phyloP scores from a whole-genome alignment of 2,113 vertebrate species.

The Eleginops maclovinus region DNA sequence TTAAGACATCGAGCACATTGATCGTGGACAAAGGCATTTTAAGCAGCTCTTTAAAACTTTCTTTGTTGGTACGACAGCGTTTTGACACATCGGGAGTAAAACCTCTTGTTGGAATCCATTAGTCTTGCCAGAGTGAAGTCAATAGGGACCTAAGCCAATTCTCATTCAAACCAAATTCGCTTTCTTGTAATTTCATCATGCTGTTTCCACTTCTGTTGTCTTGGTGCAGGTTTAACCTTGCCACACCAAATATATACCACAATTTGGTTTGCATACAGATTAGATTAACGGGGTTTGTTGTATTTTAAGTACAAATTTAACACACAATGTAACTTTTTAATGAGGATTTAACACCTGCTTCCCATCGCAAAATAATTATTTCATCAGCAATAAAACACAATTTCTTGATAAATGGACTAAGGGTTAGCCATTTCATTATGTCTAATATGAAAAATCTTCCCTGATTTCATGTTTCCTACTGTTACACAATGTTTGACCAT shows the following conservation, averaged over 20 bases:
- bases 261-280: constrained; percentile 41
- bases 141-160: constrained; percentile 34
- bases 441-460: no score
- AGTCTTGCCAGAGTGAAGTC: constrained; percentile 19
- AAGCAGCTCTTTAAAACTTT: constrained; percentile 22
- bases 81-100: constrained; percentile 27
- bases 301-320: not conserved
- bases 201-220: not conserved
- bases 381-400: not conserved
- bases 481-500: no score
- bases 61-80: not conserved
- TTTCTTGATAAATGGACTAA: no score
- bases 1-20: not conserved
- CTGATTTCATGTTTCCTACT: no score
- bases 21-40: not conserved
- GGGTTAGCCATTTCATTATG: no score
- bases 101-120: constrained; percentile 59
- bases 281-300: not conserved
- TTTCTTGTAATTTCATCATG: constrained; percentile 70
- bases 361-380: not conserved
- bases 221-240: constrained; percentile 52
- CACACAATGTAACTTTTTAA: not conserved
- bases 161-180: constrained; percentile 45
- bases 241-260: constrained; percentile 17
- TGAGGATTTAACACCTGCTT: not conserved